These are phyloP conservation scores for Nasonia giraulti DNA, from an alignment of 1,140 invertebrate species.

Conservation along the genomic window DNA sequence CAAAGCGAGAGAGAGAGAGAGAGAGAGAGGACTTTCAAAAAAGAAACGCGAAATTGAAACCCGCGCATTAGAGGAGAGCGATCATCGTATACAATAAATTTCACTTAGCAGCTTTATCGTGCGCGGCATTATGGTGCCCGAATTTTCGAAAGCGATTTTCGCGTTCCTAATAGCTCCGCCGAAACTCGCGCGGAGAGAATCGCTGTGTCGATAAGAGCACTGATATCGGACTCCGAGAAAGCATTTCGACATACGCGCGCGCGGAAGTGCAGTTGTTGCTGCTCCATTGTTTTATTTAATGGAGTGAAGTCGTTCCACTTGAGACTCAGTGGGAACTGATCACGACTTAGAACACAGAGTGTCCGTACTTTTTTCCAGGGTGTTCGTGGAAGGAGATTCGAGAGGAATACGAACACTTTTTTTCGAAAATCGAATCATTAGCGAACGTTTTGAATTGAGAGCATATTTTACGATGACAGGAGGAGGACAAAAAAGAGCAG, in stretches of 20 bases:
- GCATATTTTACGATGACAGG: too few species aligned
- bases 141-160: background rate
- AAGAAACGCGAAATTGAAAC: too few species aligned
- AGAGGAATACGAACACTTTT: background rate
- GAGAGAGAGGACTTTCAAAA: too few species aligned
- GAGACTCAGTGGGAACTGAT: background rate
- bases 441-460: too few species aligned
- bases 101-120: background rate
- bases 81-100: constrained; percentile 1
- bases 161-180: background rate
- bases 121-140: background rate
- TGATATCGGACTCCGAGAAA: background rate
- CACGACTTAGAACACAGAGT: background rate
- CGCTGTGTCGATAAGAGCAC: background rate
- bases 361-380: background rate
- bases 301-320: background rate
- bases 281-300: constrained; percentile 4
- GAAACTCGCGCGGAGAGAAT: background rate
- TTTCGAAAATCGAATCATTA: background rate
- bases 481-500: too few species aligned
- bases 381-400: too few species aligned
- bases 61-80: too few species aligned
- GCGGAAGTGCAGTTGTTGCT: background rate
- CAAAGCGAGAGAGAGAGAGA: too few species aligned
- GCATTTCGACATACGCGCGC: background rate